Evolutionary conservation across 2,888 invertebrate genomes (phyloP).

Genomic region (Amphipyra tragopoginis): DNA sequence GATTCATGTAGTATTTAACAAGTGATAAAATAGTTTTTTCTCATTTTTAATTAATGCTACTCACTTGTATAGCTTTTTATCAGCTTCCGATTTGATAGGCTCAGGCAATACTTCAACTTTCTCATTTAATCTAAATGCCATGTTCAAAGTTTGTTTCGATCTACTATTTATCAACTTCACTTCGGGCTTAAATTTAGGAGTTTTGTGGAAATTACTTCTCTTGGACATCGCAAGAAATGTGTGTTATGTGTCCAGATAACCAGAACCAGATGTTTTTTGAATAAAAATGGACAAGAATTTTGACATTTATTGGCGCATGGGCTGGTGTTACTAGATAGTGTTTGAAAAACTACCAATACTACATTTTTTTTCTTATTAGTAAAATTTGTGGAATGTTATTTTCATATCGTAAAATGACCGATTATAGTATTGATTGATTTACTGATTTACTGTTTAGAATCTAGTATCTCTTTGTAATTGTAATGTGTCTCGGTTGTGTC

Average conservation of each 20-base stretch:
- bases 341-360: slow-evolving; percentile 22
- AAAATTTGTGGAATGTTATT: not conserved
- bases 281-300: slow-evolving; percentile 83
- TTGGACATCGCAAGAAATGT: slow-evolving; percentile 76
- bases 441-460: too few relatives aligned
- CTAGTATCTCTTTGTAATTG: too few relatives aligned
- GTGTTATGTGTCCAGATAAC: slow-evolving; percentile 70
- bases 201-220: slow-evolving; percentile 78
- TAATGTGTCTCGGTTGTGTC: too few relatives aligned
- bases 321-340: slow-evolving; percentile 58
- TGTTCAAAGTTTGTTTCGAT: slow-evolving; percentile 63
- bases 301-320: slow-evolving; percentile 81
- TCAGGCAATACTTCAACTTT: slow-evolving; percentile 84
- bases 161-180: slow-evolving; percentile 73
- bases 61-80: slow-evolving; percentile 94
- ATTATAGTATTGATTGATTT: too few relatives aligned
- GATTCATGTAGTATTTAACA: not conserved
- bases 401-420: too few relatives aligned
- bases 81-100: slow-evolving; percentile 93
- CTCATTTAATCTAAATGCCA: slow-evolving; percentile 72
- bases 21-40: not conserved
- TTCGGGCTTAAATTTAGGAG: slow-evolving; percentile 83
- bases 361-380: slow-evolving; percentile 5
- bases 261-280: slow-evolving; percentile 83
- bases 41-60: slow-evolving; percentile 41